phyloP scores from a whole-genome alignment of 2,888 invertebrate species.

The Drosophila acutilabella region DNA sequence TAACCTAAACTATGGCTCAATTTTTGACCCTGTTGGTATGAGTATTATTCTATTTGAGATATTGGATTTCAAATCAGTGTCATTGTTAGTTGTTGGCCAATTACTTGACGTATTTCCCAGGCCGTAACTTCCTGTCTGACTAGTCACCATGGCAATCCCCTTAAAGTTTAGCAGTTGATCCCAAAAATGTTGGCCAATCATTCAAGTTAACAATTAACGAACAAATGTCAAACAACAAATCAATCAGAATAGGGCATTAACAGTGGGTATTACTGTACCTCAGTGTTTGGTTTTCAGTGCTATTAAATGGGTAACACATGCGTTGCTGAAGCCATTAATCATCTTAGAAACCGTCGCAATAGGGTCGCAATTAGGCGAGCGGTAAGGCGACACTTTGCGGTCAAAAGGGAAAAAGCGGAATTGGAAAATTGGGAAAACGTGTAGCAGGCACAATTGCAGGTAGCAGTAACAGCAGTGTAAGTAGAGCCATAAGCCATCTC shows the following conservation, averaged over 20 bases:
- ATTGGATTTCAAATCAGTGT: slow-evolving; percentile 9
- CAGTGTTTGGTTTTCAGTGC: slow-evolving; percentile 2
- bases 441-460: slow-evolving; percentile 14
- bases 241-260: slow-evolving; percentile 67
- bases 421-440: slow-evolving; percentile 9
- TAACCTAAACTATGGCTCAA: too few species aligned
- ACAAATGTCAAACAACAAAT: slow-evolving; percentile 67
- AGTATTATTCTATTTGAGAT: background rate
- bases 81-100: slow-evolving; percentile 36
- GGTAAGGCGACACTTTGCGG: slow-evolving; percentile 43
- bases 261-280: slow-evolving; percentile 26
- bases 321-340: slow-evolving; percentile 66
- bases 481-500: slow-evolving; percentile 2
- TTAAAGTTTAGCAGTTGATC: slow-evolving; percentile 48
- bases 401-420: slow-evolving; percentile 11
- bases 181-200: slow-evolving; percentile 67
- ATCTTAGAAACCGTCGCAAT: slow-evolving; percentile 37
- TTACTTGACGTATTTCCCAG: slow-evolving; percentile 17
- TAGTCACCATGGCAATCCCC: slow-evolving; percentile 60
- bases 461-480: slow-evolving; percentile 17
- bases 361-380: slow-evolving; percentile 42
- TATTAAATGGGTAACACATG: slow-evolving; percentile 32
- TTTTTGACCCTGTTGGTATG: background rate
- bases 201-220: slow-evolving; percentile 73
- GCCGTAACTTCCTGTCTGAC: slow-evolving; percentile 47